A percentile compares a stretch with the other conserved stretches of the same genome.
phyloP scores from a whole-genome alignment of 2,888 invertebrate species.

The Himalopsyche anomala region DNA sequence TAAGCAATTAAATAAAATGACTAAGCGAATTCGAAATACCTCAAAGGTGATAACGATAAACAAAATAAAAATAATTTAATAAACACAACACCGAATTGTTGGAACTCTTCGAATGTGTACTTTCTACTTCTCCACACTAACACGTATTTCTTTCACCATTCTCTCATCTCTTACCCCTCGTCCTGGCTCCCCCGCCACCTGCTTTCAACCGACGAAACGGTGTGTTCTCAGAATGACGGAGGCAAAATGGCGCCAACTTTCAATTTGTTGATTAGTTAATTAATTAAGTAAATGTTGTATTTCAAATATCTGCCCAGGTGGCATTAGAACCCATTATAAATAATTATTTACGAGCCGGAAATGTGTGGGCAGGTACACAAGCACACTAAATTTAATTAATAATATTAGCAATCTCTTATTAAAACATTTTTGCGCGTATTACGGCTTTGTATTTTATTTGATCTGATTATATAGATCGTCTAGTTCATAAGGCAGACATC shows the following conservation, averaged over 20 bases:
- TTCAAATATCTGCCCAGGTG: conserved; percentile 42
- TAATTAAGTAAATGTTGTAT: conserved; percentile 41
- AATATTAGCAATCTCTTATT: conserved; percentile 5
- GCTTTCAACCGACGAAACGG: conserved; percentile 8
- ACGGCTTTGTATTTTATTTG: neutral
- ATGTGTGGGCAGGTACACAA: conserved; percentile 35
- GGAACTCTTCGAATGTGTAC: neutral
- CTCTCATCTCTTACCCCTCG: conserved; percentile 31
- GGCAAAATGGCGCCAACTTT: conserved; percentile 38
- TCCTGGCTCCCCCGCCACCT: neutral
- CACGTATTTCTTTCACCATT: conserved; percentile 14
- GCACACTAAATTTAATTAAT: conserved; percentile 37
- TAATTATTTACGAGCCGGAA: conserved; percentile 37
- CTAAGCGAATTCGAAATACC: too few relatives aligned
- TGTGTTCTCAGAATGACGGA: conserved; percentile 21
- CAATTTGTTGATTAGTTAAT: conserved; percentile 45
- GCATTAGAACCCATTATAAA: conserved; percentile 25
- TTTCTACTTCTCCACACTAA: conserved; percentile 21
- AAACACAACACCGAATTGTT: too few relatives aligned
- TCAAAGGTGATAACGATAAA: too few relatives aligned
- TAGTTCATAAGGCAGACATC: too few relatives aligned
- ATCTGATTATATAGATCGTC: too few relatives aligned
- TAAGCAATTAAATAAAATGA: too few relatives aligned
- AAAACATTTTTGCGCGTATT: neutral
- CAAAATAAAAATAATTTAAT: too few relatives aligned